Percentiles rank a stretch among this genome's conserved stretches.
These are phyloP conservation scores for Rhinoraja longicauda DNA, from an alignment of 2,797 vertebrate species.

Conservation along the genomic window DNA sequence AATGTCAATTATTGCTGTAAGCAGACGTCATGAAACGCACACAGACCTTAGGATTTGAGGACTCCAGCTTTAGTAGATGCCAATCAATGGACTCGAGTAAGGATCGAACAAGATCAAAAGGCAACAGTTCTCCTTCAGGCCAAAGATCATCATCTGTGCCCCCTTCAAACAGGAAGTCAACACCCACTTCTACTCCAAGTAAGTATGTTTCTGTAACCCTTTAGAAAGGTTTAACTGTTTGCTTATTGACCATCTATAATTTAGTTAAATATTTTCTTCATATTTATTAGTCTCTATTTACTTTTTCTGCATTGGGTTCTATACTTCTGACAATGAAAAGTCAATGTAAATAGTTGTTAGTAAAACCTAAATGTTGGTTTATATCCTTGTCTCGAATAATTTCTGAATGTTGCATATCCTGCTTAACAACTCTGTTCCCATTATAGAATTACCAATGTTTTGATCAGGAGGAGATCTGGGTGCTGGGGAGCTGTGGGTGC, in stretches of 20 bases:
- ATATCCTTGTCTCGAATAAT: not conserved
- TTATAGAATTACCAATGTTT: not conserved
- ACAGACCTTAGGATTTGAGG: conserved; percentile 66
- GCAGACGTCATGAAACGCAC: conserved; percentile 62
- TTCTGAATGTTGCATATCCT: not conserved
- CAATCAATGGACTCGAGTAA: conserved; percentile 64
- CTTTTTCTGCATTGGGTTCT: not conserved
- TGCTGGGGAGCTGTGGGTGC: not conserved
- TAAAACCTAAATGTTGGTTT: not conserved
- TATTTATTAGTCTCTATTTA: not conserved
- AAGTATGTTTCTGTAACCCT: conserved; percentile 46
- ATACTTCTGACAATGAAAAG: not conserved
- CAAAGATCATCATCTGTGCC: conserved; percentile 87
- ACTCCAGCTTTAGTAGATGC: conserved; percentile 49
- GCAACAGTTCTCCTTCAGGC: conserved; percentile 62
- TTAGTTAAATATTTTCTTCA: conserved; percentile 4
- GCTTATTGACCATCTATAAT: conserved; percentile 1
- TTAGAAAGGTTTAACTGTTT: not conserved
- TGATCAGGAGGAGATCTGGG: too few relatives aligned
- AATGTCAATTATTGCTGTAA: conserved; percentile 40
- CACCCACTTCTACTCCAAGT: conserved; percentile 66
- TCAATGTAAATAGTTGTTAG: not conserved
- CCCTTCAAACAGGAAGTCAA: conserved; percentile 66
- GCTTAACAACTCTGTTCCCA: not conserved
- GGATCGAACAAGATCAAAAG: conserved; percentile 54